These are phyloP conservation scores for Antheraea mylitta DNA, from an alignment of 1,140 invertebrate genomes.

Conservation along the genomic window DNA sequence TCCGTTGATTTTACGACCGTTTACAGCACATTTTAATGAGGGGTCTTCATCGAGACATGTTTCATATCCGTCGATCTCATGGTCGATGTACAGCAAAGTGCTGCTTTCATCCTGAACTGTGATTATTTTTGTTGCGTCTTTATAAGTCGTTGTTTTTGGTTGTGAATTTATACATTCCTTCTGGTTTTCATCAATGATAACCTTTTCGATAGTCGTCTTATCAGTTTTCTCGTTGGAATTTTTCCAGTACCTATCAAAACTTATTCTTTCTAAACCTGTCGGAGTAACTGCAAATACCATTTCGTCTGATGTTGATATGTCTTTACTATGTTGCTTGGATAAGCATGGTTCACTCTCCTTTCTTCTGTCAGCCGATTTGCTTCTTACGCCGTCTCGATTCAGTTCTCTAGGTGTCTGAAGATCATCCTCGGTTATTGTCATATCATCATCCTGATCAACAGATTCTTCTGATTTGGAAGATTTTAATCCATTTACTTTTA, in stretches of 20 bases:
- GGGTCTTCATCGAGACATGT: slow-evolving; percentile 74
- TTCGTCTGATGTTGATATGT: slow-evolving; percentile 76
- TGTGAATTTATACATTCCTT: slow-evolving; percentile 64
- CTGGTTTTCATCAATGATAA: slow-evolving; percentile 67
- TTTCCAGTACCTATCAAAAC: slow-evolving; percentile 75
- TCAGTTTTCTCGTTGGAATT: slow-evolving; percentile 40
- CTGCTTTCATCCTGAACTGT: slow-evolving; percentile 58
- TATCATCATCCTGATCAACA: slow-evolving; percentile 71
- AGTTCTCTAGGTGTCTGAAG: slow-evolving; percentile 60
- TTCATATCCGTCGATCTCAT: slow-evolving; percentile 76
- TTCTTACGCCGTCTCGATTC: slow-evolving; percentile 41
- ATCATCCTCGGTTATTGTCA: slow-evolving; percentile 77
- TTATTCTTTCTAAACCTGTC: slow-evolving; percentile 73
- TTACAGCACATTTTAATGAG: slow-evolving; percentile 59
- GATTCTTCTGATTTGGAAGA: slow-evolving; percentile 71
- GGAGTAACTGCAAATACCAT: slow-evolving; percentile 77
- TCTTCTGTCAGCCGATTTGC: slow-evolving; percentile 57
- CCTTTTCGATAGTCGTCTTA: slow-evolving; percentile 46
- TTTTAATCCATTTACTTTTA: slow-evolving; percentile 58
- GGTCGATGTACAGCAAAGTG: slow-evolving; percentile 68
- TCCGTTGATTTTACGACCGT: slow-evolving; percentile 65
- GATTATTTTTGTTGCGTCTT: slow-evolving; percentile 54
- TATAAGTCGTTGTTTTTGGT: slow-evolving; percentile 49
- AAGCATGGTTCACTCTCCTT: slow-evolving; percentile 47
- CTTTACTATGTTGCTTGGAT: slow-evolving; percentile 73